A percentile compares a stretch with the other conserved stretches of the same genome.
Evolutionary conservation across 2,113 vertebrate species (phyloP).

Genomic region (Nannobrachium achirus): DNA sequence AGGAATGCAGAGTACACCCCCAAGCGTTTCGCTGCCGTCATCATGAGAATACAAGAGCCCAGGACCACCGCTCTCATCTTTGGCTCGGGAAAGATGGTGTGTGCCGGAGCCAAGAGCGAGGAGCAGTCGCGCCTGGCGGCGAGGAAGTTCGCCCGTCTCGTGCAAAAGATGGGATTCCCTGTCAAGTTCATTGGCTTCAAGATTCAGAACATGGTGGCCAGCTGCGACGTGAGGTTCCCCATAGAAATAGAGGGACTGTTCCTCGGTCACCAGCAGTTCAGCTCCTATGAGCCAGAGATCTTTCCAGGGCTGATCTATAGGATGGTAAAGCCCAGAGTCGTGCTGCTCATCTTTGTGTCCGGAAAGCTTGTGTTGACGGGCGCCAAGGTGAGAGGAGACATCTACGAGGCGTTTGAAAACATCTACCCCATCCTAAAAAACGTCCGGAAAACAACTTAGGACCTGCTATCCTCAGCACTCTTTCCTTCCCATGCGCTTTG

Average conservation of each 20-base stretch:
- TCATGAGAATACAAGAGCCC: slow-evolving; percentile 99
- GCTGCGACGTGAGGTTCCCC: slow-evolving; percentile 98
- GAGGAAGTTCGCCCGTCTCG: slow-evolving; percentile 96
- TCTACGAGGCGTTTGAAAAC: slow-evolving; percentile 99
- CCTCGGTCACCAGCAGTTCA: slow-evolving; percentile 97
- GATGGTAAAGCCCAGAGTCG: slow-evolving; percentile 99
- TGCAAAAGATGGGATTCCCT: slow-evolving; percentile 97
- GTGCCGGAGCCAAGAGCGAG: slow-evolving; percentile 98
- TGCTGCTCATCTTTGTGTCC: slow-evolving; percentile 98
- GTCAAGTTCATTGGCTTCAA: slow-evolving; percentile 99
- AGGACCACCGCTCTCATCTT: slow-evolving; percentile 99
- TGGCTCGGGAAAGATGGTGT: slow-evolving; percentile 99
- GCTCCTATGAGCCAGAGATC: slow-evolving; percentile 97
- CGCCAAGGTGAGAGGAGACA: slow-evolving; percentile 97
- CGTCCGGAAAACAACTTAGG: slow-evolving; percentile 96
- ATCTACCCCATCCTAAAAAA: slow-evolving; percentile 99
- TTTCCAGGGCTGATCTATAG: slow-evolving; percentile 99
- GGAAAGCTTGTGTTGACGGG: slow-evolving; percentile 99
- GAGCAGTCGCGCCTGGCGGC: slow-evolving; percentile 96
- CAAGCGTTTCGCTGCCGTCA: slow-evolving; percentile 99
- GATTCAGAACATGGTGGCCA: slow-evolving; percentile 99
- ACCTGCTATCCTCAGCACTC: slow-evolving; percentile 13
- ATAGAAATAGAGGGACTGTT: slow-evolving; percentile 95
- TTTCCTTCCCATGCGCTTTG: slow-evolving; percentile 12
- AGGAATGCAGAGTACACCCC: slow-evolving; percentile 99